Evolutionary conservation across 64 coral and sea anemone genomes (phyloP).

Genomic region (Dendronephthya gigantea): DNA sequence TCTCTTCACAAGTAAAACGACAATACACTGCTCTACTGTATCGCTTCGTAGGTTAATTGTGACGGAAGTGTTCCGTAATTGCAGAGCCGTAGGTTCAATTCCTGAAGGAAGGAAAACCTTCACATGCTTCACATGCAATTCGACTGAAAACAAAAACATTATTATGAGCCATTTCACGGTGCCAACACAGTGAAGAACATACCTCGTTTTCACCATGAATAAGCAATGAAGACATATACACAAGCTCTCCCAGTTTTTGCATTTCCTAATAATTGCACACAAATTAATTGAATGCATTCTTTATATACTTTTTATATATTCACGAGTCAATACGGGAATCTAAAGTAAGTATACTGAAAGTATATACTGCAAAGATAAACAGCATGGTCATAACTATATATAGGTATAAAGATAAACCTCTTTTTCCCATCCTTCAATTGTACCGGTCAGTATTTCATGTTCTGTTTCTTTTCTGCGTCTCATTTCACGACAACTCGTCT

Average conservation of each 20-base stretch:
- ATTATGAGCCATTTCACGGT: too few relatives aligned
- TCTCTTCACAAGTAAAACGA: too few relatives aligned
- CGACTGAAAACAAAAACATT: too few relatives aligned
- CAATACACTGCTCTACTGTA: too few relatives aligned
- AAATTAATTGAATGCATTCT: neutral
- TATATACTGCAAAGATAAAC: too few relatives aligned
- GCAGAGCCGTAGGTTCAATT: too few relatives aligned
- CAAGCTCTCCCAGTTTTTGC: constrained; percentile 68
- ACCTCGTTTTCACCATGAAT: constrained; percentile 95
- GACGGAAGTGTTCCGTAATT: too few relatives aligned
- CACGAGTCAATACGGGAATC: neutral
- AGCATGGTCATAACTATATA: neutral
- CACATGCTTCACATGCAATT: too few relatives aligned
- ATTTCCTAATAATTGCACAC: constrained; percentile 90
- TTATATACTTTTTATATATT: neutral
- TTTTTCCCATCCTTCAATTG: constrained; percentile 88
- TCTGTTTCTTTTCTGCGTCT: constrained; percentile 93
- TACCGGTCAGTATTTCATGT: constrained; percentile 88
- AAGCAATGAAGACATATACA: constrained; percentile 90
- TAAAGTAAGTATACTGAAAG: neutral
- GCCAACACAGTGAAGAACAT: neutral
- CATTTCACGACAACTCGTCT: constrained; percentile 97
- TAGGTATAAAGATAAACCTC: constrained; percentile 34
- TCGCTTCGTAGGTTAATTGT: too few relatives aligned
- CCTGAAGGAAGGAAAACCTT: too few relatives aligned